Base-by-base conservation (phyloP, 2,888 invertebrate genomes). In the Metopia argyrocephala region DNA sequence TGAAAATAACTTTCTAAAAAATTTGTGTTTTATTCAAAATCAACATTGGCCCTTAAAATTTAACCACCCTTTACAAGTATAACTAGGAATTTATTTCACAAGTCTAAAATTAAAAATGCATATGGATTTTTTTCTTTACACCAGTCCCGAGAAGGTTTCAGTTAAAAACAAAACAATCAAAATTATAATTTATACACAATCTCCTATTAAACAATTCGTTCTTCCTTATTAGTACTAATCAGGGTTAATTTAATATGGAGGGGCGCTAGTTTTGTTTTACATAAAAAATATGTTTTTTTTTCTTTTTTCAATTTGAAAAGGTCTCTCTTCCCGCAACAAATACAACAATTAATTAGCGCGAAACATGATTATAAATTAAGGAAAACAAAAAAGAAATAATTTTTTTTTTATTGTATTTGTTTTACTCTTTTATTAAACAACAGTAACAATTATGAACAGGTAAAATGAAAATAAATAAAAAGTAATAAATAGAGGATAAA, bases 291-390 rank as follows among this genome's bases (percentile, higher is more conserved):
- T n/a, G n/a, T n/a, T n/a, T n/a, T n/a, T n/a, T n/a, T n/a, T n/a
- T n/a, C n/a, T n/a, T n/a, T n/a, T n/a, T n/a, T n/a, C n/a, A n/a
- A n/a, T n/a, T n/a, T n/a, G n/a, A n/a, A n/a, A n/a, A n/a, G n/a
- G n/a, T n/a, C n/a, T n/a, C n/a, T n/a, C 62, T 25, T 48, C 62
- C 7, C 21, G 23, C 1, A 25, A 31, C 21, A 52, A 56, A 73
- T 73, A 73, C 73, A 7, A 38, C 18, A 20, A n/a, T 59, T 79
- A 75, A 76, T 79, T 76, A 79, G 61, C 61, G 56, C 70, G 56
- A 75, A 79, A 75, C 70, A 70, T 61, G 54, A 48, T 79, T 75
- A 76, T 79, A 79, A 79, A 79, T 79, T 75, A 56, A 12, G 5
- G 27, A 45, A 75, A 66, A 48, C 69, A 70, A 68, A 70, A 57